These are phyloP conservation scores for Cecropterus lyciades DNA, from an alignment of 1,140 invertebrate species.

Conservation along the genomic window DNA sequence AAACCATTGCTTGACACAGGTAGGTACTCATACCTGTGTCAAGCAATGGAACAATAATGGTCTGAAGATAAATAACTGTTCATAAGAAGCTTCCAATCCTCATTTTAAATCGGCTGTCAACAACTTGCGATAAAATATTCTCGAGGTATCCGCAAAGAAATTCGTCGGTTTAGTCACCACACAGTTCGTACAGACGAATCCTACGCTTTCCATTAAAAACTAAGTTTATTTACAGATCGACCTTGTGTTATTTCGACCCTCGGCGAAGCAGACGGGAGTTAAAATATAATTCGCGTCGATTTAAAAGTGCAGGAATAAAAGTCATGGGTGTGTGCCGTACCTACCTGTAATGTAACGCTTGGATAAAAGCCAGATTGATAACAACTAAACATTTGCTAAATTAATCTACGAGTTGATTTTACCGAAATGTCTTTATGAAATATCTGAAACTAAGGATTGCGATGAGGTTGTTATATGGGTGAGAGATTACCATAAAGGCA, in stretches of 20 bases:
- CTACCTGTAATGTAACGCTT: slow-evolving; percentile 48
- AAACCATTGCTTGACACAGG: no score
- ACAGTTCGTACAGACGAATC: slow-evolving; percentile 39
- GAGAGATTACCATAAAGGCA: no score
- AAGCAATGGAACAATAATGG: no score
- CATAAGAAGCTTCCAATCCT: background rate
- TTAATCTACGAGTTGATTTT: slow-evolving; percentile 30
- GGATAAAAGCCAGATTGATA: slow-evolving; percentile 53
- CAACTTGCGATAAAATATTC: slow-evolving; percentile 12
- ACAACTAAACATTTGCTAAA: slow-evolving; percentile 36
- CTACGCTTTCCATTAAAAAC: slow-evolving; percentile 51
- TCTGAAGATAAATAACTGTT: no score
- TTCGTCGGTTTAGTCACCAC: slow-evolving; percentile 16
- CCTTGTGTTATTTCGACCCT: slow-evolving; percentile 65
- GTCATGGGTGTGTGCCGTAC: slow-evolving; percentile 34
- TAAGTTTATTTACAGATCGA: slow-evolving; percentile 60
- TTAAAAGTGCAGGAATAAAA: slow-evolving; percentile 52
- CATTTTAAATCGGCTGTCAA: slow-evolving; percentile 27
- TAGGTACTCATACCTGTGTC: no score
- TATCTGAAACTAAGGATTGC: background rate
- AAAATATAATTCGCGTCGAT: slow-evolving; percentile 57
- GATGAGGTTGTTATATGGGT: no score
- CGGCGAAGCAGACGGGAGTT: slow-evolving; percentile 50
- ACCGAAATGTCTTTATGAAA: slow-evolving; percentile 23
- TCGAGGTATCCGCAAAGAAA: slow-evolving; percentile 3